Evolutionary conservation across 2,113 vertebrate species (phyloP).

Genomic region (Ailurus styani): DNA sequence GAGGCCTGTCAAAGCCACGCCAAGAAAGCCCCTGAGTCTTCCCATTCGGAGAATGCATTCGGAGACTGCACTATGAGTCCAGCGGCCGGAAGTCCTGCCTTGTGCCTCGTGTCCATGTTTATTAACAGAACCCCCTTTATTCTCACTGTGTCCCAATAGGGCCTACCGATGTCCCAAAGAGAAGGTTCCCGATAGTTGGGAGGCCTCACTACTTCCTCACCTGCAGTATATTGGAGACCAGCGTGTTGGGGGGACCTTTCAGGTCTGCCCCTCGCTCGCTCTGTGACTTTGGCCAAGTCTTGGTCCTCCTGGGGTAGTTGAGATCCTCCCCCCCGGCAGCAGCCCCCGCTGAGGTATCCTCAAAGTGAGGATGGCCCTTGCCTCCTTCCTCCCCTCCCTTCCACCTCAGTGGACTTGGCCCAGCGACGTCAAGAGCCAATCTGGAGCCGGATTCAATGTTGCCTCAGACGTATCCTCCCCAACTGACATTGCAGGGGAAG

Average conservation of each 20-base stretch:
- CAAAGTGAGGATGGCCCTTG: not conserved
- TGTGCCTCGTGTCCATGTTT: not conserved
- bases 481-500: not conserved
- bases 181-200: not conserved
- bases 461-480: too few species aligned
- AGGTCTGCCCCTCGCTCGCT: not conserved
- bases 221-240: not conserved
- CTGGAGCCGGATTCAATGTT: not conserved
- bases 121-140: not conserved
- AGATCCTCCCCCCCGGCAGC: not conserved
- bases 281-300: not conserved
- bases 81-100: not conserved
- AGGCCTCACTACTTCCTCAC: not conserved
- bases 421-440: not conserved
- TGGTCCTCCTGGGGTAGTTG: not conserved
- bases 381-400: not conserved
- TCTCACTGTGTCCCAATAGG: not conserved
- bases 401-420: accelerated
- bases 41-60: not conserved
- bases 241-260: not conserved
- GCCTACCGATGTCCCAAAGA: not conserved
- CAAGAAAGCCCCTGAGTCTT: not conserved
- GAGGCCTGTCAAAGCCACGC: not conserved
- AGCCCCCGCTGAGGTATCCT: not conserved
- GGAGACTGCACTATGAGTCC: not conserved